Percentiles rank a stretch among this genome's conserved stretches.
Evolutionary conservation across 2,797 vertebrate species (phyloP).

Genomic region (Syngnathus rostellatus): DNA sequence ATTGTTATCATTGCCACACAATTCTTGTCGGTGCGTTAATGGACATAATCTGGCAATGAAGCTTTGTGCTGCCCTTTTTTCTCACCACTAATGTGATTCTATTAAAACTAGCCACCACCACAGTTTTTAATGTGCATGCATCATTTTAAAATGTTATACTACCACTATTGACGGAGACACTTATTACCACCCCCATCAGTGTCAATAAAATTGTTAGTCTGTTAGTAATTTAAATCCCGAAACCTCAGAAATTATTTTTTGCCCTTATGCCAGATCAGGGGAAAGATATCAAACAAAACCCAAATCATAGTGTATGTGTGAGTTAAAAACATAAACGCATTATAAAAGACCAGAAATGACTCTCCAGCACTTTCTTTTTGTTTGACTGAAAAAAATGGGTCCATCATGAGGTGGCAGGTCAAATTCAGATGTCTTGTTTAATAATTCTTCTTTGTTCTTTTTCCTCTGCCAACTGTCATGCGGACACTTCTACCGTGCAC

Average conservation of each 20-base stretch:
- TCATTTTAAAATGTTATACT: too few species aligned
- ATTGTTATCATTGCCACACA: too few species aligned
- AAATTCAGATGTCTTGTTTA: background rate
- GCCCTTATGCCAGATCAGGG: background rate
- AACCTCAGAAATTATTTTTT: background rate
- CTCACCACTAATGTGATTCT: too few species aligned
- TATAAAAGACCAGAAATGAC: background rate
- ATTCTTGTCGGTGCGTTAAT: too few species aligned
- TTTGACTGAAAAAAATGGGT: background rate
- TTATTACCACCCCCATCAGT: too few species aligned
- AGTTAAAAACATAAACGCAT: background rate
- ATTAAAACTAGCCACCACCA: too few species aligned
- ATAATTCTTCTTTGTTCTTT: constrained; percentile 17
- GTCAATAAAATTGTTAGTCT: too few species aligned
- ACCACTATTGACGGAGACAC: too few species aligned
- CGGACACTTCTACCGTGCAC: constrained; percentile 56
- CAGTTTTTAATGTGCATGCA: too few species aligned
- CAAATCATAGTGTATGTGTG: background rate
- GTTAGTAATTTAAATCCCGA: background rate
- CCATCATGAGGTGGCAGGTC: background rate
- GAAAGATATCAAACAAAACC: background rate
- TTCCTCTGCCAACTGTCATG: constrained; percentile 47
- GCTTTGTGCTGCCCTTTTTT: too few species aligned
- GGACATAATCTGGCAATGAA: too few species aligned
- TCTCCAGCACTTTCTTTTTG: background rate